phyloP scores from a whole-genome alignment of 1,140 invertebrate species.

The Platyura marginata region DNA sequence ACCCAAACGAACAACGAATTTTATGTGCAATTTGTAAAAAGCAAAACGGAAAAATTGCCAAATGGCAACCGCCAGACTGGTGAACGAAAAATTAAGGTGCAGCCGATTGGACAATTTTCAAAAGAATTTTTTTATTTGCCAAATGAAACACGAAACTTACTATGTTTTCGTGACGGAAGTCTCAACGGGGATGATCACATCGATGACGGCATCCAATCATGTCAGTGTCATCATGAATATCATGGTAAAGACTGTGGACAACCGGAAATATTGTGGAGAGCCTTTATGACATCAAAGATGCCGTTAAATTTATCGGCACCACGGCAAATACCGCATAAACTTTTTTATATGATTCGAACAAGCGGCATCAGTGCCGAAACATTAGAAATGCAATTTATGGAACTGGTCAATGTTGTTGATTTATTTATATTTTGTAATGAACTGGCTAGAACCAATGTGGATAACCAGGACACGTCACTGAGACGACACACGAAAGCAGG shows the following conservation, averaged over 20 bases:
- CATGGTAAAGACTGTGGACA: constrained; percentile 43
- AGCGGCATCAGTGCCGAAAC: constrained; percentile 32
- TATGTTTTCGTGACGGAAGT: background rate
- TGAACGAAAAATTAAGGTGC: constrained; percentile 28
- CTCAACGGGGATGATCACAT: background rate
- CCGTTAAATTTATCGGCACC: constrained; percentile 12
- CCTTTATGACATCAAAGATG: constrained; percentile 35
- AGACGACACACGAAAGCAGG: background rate
- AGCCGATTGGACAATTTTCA: constrained; percentile 30
- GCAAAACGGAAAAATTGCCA: constrained; percentile 5
- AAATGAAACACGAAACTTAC: too few species aligned
- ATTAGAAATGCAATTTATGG: constrained; percentile 36
- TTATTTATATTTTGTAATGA: constrained; percentile 40
- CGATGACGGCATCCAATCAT: too few species aligned
- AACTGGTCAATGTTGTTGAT: constrained; percentile 38
- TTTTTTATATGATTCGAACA: constrained; percentile 5
- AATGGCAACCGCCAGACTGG: constrained; percentile 18
- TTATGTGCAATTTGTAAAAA: background rate
- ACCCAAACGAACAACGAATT: too few species aligned
- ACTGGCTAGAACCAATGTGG: constrained; percentile 16
- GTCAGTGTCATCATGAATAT: constrained; percentile 36
- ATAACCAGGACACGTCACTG: background rate
- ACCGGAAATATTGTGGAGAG: constrained; percentile 44
- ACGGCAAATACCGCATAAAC: constrained; percentile 5
- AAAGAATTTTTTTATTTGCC: background rate